Evolutionary conservation across 2,797 vertebrate species (phyloP), one percentile per base, ranked within the genome.

Genomic region (Siniperca scherzeri): DNA sequence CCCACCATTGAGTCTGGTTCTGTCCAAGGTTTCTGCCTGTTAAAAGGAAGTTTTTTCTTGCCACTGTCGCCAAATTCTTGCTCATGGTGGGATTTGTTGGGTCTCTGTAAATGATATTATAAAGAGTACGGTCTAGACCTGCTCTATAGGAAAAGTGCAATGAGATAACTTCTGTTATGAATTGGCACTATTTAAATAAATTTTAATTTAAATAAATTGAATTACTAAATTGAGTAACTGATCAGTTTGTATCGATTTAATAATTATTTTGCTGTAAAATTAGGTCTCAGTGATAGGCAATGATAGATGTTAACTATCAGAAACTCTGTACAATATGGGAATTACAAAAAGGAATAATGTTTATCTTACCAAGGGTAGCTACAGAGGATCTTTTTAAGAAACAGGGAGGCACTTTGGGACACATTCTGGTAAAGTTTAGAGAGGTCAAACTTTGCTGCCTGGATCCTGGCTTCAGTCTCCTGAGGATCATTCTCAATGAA

Each of bases 361-460:
- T 67, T 7, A 36, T 6, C 97, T 97, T 91, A 99, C 99, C 98
- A 99, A 84, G 98, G 98, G 85, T 98, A 98, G 88, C 97, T 96
- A 65, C 97, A 97, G 66, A 99, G 97, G 90, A 98, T 97, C 93
- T 99, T 99, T 85, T 98, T 97, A 78, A 99, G 96, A 94, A 99
- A 99, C 90, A 99, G 95, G 78, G 98, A 98, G 91, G 98, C 98
- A 86, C 96, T 98, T 96, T 99, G 99, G 17, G 99, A 99, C 89
- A 97, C 98, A 1, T 99, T 99, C 94, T 98, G 97, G 94, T 99
- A 99, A 61, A 99, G 94, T 94, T 98, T 98, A 89, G 97, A 97
- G 89, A 97, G 96, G 94, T 99, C 99, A 87, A 98, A 99, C 92
- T 98, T 98, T 12, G 97, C 97, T 22, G 96, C 95, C 86, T 96